phyloP scores from a whole-genome alignment of 2,113 vertebrate species.

The Lates calcarifer region DNA sequence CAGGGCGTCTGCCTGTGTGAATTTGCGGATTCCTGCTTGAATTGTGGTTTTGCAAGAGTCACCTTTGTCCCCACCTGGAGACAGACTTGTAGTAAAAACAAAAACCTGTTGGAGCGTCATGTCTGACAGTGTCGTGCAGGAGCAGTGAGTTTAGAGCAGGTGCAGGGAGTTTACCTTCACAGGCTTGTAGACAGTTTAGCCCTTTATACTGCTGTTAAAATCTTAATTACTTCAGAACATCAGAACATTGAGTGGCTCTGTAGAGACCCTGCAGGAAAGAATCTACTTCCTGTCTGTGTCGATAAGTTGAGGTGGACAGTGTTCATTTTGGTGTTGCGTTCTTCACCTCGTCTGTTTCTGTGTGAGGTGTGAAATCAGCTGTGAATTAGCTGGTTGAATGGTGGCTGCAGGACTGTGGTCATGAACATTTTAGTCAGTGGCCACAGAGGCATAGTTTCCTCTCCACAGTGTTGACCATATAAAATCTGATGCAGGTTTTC shows the following conservation, averaged over 20 bases:
- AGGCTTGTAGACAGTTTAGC: not conserved
- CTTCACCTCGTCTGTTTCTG: not conserved
- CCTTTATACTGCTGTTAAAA: not conserved
- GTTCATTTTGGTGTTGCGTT: not conserved
- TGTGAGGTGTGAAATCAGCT: not conserved
- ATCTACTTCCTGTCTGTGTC: not conserved
- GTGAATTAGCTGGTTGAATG: no score
- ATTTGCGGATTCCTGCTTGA: not conserved
- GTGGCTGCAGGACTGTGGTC: not conserved
- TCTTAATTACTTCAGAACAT: not conserved
- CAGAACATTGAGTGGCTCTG: conserved; percentile 4
- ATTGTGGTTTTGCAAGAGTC: not conserved
- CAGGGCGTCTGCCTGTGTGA: not conserved
- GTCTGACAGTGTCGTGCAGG: not conserved
- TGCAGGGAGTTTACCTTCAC: not conserved
- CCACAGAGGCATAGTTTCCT: no score
- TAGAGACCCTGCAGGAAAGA: not conserved
- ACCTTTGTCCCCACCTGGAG: not conserved
- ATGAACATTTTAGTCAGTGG: not conserved
- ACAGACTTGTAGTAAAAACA: not conserved
- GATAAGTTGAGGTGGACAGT: not conserved
- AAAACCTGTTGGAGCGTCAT: no score
- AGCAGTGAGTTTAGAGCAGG: not conserved
- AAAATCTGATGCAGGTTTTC: no score
- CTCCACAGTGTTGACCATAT: no score